These are phyloP conservation scores for Myopa tessellatipennis DNA, from an alignment of 2,888 invertebrate genomes.

Conservation along the genomic window DNA sequence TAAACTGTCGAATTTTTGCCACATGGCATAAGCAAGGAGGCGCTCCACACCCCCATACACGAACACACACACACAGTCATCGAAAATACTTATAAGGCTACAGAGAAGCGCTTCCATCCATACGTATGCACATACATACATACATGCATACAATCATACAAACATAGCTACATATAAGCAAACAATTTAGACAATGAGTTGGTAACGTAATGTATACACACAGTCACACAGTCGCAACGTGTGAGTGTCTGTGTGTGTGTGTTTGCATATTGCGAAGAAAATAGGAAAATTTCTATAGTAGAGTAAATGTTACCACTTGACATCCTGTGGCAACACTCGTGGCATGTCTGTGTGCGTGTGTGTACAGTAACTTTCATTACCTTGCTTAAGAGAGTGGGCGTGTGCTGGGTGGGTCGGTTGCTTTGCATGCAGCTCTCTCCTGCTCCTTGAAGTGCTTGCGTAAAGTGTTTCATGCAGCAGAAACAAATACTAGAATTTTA, in stretches of 20 bases:
- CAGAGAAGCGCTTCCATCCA: not conserved
- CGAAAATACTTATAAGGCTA: not conserved
- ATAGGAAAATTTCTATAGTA: conserved; percentile 33
- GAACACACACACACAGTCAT: not conserved
- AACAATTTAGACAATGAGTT: conserved; percentile 32
- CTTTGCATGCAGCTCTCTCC: not conserved
- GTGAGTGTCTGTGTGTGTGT: conserved; percentile 1
- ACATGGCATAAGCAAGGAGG: not conserved
- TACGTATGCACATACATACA: not conserved
- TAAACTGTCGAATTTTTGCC: conserved; percentile 30
- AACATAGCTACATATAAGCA: conserved; percentile 10
- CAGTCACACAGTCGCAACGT: not conserved
- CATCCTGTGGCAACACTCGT: conserved; percentile 24
- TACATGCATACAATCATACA: not conserved
- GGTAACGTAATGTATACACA: conserved; percentile 30
- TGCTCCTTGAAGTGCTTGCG: conserved; percentile 9
- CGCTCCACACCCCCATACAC: not conserved
- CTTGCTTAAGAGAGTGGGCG: not conserved
- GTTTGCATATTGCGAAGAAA: conserved; percentile 14
- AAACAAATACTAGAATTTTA: conserved; percentile 8
- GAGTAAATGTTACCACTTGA: conserved; percentile 34
- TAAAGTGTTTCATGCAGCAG: conserved; percentile 19
- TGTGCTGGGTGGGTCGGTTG: not conserved
- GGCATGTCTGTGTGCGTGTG: conserved; percentile 1
- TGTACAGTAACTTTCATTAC: not conserved